Base-by-base conservation (phyloP, 2,888 invertebrate genomes). In the Drosophila planitibia region DNA sequence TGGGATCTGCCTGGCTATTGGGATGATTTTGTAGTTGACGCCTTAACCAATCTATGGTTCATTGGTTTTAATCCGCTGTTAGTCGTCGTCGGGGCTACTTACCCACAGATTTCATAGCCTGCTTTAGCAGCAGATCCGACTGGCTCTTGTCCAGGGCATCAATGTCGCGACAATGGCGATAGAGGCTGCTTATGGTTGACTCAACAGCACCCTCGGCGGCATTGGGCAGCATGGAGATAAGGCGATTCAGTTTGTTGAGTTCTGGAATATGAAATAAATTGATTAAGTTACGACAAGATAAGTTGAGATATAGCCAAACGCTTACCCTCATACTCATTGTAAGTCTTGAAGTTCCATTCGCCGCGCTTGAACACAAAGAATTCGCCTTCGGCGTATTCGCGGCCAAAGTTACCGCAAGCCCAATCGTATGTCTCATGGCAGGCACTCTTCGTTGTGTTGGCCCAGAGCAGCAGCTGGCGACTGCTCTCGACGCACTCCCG, bases 251-350 rank as follows among this genome's bases (percentile, higher is more conserved):
- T 76, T 93, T 92, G 60, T 90, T 91, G 58, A 93, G 84, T 74
- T 93, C 93, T 93, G 75, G 39, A 44, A 39, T 2, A 35, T 4
- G 2, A 33, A 2, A 12, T 30, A 1, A 37, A 25, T 37, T 4
- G 5, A 22, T n/a, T 6, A 25, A n/a, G 3, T 28, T 9, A 33
- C 7, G 12, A 3, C 9, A 6, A 12, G 32, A 44, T 1, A 16
- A 25, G 16, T 28, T 4, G 0, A 16, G 7, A 14, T 19, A n/a
- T 14, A 30, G 47, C 32, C 1, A 14, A 12, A 10, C 33, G 47
- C 81, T 83, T 71, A 93, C 93, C 93, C 91, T 93, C 90, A 85
- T 93, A 93, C 82, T 93, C 93, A 69, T 91, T 93, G 70, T 91
- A 93, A 68, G 93, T 91, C 85, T 91, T 91, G 70, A 88, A 93